Base-by-base conservation (phyloP, 1,140 invertebrate genomes). In the Penaeus indicus region DNA sequence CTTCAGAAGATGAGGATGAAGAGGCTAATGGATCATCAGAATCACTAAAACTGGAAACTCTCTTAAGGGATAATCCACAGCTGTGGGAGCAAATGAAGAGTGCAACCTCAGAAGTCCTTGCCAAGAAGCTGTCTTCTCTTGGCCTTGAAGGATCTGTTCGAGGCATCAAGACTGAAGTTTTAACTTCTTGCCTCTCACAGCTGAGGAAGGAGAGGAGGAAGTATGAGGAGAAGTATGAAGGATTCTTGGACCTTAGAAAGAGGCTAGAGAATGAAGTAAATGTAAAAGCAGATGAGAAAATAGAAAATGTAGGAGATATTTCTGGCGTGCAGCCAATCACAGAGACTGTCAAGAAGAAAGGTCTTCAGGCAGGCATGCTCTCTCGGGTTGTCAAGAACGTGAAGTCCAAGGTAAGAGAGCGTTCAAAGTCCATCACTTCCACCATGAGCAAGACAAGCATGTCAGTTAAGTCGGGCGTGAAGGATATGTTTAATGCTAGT, bases 31-130 rank as follows among this genome's bases (percentile, higher is more conserved):
- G 8, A 47, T 77, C 87, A 72, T 84, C 87, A 4, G 87, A 88
- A 19, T 84, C 72, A 13, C 64, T 84, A 22, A 75, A 61, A 32
- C 81, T 88, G 25, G 87, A 88, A 19, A 62, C 69, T 1, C 60
- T 88, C 61, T 64, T 88, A 67, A 84, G 38, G 61, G 82, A 84
- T 42, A 88, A 88, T 64, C 87, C 87, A 67, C 67, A 88, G 60
- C 47, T 88, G 22, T 88, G 87, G 87, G 62, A 64, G 25, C 87
- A 88, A 61, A 88, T 88, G 87, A 83, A 77, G 69, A 80, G 77
- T 13, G 87, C 87, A n/a, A 88, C 87, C 62, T 63, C 87, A 63
- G 87, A 84, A 19, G 87, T 88, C 27, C 75, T 88, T 54, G 69
- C 81, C 21, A 64, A 72, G 47, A 82, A 84, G 47, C 61, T 88